A percentile compares a stretch with the other conserved stretches of the same genome.
Evolutionary conservation across 2,113 vertebrate species (phyloP).

Genomic region (Thalassarche chlororhynchos): DNA sequence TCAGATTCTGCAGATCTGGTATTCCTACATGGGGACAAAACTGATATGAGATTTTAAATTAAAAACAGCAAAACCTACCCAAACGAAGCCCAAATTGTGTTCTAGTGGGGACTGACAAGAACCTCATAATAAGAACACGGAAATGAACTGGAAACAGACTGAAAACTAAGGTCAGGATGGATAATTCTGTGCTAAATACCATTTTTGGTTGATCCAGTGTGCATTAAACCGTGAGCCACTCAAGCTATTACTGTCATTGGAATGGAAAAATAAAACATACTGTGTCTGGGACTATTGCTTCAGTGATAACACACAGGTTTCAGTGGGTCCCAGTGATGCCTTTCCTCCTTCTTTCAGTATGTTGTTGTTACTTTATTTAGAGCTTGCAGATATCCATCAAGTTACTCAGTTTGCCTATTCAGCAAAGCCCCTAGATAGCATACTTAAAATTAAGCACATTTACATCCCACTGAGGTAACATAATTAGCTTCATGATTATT

Average conservation of each 20-base stretch:
- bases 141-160: neutral
- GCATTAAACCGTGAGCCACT: neutral
- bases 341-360: neutral
- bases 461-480: neutral
- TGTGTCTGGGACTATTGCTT: neutral
- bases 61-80: neutral
- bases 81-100: neutral
- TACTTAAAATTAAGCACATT: neutral
- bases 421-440: neutral
- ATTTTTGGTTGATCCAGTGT: neutral
- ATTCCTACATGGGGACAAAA: neutral
- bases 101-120: neutral
- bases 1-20: neutral
- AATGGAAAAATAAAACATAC: neutral
- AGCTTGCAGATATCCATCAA: neutral
- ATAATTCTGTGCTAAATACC: neutral
- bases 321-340: neutral
- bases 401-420: neutral
- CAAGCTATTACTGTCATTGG: neutral
- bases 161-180: neutral
- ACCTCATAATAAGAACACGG: neutral
- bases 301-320: neutral
- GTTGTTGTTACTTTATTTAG: neutral
- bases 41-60: neutral
- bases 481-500: neutral